Conservation (phyloP, 2,888 invertebrate species). For the Coleophora deauratella region DNA sequence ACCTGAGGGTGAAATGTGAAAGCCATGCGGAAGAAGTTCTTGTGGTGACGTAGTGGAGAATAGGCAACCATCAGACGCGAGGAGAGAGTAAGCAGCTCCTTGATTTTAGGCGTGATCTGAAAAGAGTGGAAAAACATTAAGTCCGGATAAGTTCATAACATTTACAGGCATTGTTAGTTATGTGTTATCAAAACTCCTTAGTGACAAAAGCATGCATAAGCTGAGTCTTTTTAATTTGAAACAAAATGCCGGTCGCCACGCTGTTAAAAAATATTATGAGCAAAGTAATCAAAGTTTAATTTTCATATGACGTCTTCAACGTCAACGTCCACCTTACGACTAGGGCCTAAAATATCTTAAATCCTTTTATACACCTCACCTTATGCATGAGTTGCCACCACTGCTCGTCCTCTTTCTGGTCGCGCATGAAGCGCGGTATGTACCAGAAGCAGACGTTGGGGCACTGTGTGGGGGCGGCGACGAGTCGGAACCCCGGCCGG, state of each 20-base stretch:
- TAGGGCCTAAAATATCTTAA: too few relatives aligned
- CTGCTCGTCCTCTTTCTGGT: slow-evolving; percentile 39
- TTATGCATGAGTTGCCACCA: slow-evolving; percentile 73
- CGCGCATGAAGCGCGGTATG: slow-evolving; percentile 74
- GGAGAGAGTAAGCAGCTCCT: slow-evolving; percentile 77
- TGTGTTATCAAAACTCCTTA: too few relatives aligned
- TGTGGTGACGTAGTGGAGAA: slow-evolving; percentile 77
- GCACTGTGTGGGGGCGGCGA: slow-evolving; percentile 75
- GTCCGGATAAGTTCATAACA: too few relatives aligned
- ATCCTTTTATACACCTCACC: too few relatives aligned
- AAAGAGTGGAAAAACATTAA: too few relatives aligned
- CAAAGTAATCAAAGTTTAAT: too few relatives aligned
- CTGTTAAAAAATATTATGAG: too few relatives aligned
- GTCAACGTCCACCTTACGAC: too few relatives aligned
- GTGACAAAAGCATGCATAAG: too few relatives aligned
- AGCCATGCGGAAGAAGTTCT: slow-evolving; percentile 85
- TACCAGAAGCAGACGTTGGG: slow-evolving; percentile 96
- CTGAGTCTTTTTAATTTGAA: too few relatives aligned
- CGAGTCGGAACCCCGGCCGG: slow-evolving; percentile 76
- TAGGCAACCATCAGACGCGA: slow-evolving; percentile 86
- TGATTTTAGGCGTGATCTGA: slow-evolving; percentile 80
- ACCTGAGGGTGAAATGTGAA: slow-evolving; percentile 81
- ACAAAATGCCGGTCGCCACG: too few relatives aligned
- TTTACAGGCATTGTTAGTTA: too few relatives aligned
- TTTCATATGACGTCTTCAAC: slow-evolving; percentile 33